A percentile compares a stretch with the other conserved stretches of the same genome.
Evolutionary conservation across 2,888 invertebrate species (phyloP).

Genomic region (Cheilosia soror): DNA sequence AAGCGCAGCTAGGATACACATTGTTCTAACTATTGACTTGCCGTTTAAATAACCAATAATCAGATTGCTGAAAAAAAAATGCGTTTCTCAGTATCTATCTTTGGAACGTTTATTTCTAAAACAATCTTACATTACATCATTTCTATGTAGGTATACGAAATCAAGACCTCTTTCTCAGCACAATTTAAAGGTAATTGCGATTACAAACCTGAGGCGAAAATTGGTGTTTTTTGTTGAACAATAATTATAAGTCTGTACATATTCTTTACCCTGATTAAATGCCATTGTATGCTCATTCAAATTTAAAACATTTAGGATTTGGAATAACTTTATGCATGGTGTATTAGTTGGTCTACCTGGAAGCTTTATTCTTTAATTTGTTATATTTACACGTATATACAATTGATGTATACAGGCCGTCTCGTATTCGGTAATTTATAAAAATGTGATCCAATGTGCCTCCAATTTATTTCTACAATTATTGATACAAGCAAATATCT

Average conservation of each 20-base stretch:
- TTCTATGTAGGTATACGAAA: constrained; percentile 11
- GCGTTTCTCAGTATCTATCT: constrained; percentile 57
- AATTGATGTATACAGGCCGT: constrained; percentile 46
- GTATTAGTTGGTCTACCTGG: background rate
- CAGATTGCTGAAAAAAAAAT: too few species aligned
- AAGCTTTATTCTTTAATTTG: constrained; percentile 11
- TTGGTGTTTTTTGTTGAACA: constrained; percentile 48
- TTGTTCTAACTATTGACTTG: too few species aligned
- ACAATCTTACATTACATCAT: constrained; percentile 58
- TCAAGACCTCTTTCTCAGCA: constrained; percentile 29
- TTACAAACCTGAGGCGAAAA: constrained; percentile 51
- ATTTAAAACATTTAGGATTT: constrained; percentile 7
- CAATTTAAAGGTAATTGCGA: constrained; percentile 38
- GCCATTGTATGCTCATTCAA: constrained; percentile 33
- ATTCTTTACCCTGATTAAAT: constrained; percentile 62
- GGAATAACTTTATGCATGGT: background rate
- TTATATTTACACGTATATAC: constrained; percentile 58
- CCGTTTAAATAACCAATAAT: too few species aligned
- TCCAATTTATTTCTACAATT: constrained; percentile 4
- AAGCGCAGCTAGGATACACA: too few species aligned
- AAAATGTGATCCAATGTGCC: background rate
- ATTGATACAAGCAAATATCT: constrained; percentile 17
- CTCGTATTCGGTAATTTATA: background rate
- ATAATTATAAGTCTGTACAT: constrained; percentile 33
- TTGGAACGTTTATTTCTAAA: constrained; percentile 66